These are phyloP conservation scores for Chascanopsetta lugubris DNA, from an alignment of 2,113 vertebrate genomes.

Conservation along the genomic window DNA sequence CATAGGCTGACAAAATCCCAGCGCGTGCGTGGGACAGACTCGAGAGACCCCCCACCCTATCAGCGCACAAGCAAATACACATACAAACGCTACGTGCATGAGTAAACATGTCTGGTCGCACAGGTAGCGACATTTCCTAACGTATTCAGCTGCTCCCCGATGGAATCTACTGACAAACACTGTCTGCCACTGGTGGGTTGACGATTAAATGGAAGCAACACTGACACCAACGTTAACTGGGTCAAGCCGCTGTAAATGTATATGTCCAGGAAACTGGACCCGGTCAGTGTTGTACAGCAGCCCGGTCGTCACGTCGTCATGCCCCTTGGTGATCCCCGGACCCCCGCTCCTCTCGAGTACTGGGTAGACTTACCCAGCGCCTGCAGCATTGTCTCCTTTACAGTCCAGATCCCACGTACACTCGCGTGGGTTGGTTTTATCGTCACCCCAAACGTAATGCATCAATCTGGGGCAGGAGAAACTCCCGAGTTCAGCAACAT, in stretches of 20 bases:
- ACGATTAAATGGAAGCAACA: conserved; percentile 4
- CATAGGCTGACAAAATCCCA: conserved; percentile 28
- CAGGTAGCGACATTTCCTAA: background rate
- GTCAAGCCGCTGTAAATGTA: conserved; percentile 14
- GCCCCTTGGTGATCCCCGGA: background rate
- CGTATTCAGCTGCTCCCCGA: background rate
- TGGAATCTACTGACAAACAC: conserved; percentile 15
- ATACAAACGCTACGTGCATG: background rate
- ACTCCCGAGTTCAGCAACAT: background rate
- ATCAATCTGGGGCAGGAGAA: conserved; percentile 20
- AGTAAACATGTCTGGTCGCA: background rate
- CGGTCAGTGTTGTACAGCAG: background rate
- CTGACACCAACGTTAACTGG: conserved; percentile 12
- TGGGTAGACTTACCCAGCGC: background rate
- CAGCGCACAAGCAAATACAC: conserved; percentile 9
- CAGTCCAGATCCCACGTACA: background rate
- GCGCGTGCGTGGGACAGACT: conserved; percentile 11
- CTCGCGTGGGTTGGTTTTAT: conserved; percentile 23
- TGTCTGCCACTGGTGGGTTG: conserved; percentile 5
- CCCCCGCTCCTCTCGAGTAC: background rate
- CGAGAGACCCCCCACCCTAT: conserved; percentile 46
- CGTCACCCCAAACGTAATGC: background rate
- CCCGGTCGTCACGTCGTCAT: conserved; percentile 1
- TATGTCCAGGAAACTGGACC: background rate
- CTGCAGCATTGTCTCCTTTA: background rate